These are phyloP conservation scores for Tanypteryx hageni DNA, from an alignment of 2,888 invertebrate species.

Conservation along the genomic window DNA sequence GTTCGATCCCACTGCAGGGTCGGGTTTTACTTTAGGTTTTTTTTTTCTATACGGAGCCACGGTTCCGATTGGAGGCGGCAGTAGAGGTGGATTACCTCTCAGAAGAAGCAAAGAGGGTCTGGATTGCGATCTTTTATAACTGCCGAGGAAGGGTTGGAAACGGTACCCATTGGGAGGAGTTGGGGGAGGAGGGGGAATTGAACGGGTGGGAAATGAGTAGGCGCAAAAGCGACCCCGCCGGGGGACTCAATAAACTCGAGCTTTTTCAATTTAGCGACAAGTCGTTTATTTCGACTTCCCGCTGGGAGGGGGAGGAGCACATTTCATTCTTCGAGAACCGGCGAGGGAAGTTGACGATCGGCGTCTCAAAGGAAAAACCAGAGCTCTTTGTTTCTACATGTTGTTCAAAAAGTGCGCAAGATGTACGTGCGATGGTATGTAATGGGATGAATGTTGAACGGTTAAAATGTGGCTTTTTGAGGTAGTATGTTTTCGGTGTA, in stretches of 20 bases:
- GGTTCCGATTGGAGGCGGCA: not conserved
- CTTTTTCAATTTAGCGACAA: slow-evolving; percentile 2
- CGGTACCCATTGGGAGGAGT: not conserved
- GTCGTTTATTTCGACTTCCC: slow-evolving; percentile 10
- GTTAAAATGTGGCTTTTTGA: too few relatives aligned
- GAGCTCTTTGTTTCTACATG: too few relatives aligned
- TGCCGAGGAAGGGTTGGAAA: not conserved
- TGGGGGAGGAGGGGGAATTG: too few relatives aligned
- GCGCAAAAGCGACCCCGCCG: not conserved
- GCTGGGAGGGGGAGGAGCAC: not conserved
- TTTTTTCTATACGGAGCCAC: not conserved
- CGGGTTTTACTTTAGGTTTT: not conserved
- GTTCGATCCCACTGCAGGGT: slow-evolving; percentile 5
- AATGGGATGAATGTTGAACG: too few relatives aligned
- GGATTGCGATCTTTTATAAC: not conserved
- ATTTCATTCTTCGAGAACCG: too few relatives aligned
- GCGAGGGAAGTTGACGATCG: too few relatives aligned
- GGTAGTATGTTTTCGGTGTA: too few relatives aligned
- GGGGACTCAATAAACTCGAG: not conserved
- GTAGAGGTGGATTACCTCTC: not conserved
- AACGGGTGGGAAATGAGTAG: not conserved
- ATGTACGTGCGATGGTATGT: too few relatives aligned
- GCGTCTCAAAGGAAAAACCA: too few relatives aligned
- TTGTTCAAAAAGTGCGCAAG: too few relatives aligned
- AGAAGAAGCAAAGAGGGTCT: not conserved